Evolutionary conservation across 2,888 invertebrate genomes (phyloP).

Genomic region (Oscheius sp.): DNA sequence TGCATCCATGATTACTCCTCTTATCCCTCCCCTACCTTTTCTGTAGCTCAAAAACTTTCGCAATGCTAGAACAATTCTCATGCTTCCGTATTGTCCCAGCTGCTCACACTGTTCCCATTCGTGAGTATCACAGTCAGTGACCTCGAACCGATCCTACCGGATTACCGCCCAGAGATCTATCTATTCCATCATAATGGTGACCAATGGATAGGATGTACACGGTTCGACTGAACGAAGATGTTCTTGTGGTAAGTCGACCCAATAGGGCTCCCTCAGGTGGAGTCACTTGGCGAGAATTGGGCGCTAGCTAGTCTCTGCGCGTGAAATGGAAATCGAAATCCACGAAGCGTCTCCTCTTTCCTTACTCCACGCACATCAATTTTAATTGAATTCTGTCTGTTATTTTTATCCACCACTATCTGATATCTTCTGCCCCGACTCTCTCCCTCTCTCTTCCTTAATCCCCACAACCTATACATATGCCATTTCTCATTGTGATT

Average conservation of each 20-base stretch:
- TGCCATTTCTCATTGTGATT: too few species aligned
- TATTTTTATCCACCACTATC: background rate
- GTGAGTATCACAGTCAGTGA: background rate
- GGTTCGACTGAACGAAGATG: slow-evolving; percentile 22
- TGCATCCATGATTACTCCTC: too few species aligned
- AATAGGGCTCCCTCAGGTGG: background rate
- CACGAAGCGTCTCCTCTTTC: slow-evolving; percentile 34
- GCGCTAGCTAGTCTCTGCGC: background rate
- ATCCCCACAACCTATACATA: too few species aligned
- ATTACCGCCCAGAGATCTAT: background rate
- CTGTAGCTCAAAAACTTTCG: too few species aligned
- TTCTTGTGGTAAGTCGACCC: slow-evolving; percentile 12
- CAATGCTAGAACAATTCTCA: background rate
- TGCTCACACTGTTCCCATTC: background rate
- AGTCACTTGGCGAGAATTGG: background rate
- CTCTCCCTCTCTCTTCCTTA: too few species aligned
- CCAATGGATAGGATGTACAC: slow-evolving; percentile 7
- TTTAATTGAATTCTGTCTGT: slow-evolving; percentile 19
- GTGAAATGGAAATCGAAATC: slow-evolving; percentile 30
- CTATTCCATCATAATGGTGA: background rate
- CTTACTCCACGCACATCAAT: slow-evolving; percentile 11
- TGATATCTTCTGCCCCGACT: too few species aligned
- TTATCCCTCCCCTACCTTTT: too few species aligned
- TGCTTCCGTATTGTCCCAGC: background rate
- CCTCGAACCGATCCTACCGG: background rate